Evolutionary conservation across 2,888 invertebrate species (phyloP).

Genomic region (Melieria omissa): DNA sequence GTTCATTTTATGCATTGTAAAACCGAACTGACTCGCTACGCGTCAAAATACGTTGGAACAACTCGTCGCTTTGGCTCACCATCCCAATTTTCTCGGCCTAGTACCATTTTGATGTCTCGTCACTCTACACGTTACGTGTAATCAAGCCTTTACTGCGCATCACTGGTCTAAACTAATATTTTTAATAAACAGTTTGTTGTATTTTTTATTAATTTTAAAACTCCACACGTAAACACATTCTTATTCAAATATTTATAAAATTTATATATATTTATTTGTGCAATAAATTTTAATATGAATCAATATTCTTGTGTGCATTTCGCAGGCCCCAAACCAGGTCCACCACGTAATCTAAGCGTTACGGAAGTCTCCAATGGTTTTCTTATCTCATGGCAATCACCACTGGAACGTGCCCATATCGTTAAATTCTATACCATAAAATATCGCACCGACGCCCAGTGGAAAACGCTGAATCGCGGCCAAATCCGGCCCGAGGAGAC

Average conservation of each 20-base stretch:
- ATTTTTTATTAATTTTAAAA: too few species aligned
- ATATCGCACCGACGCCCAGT: conserved; percentile 88
- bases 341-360: conserved; percentile 90
- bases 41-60: too few species aligned
- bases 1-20: too few species aligned
- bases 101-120: too few species aligned
- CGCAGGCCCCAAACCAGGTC: conserved; percentile 89
- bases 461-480: conserved; percentile 89
- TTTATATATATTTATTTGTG: background rate
- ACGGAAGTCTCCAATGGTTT: conserved; percentile 90
- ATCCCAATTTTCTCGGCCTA: too few species aligned
- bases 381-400: conserved; percentile 90
- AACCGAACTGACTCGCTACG: too few species aligned
- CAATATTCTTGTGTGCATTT: background rate
- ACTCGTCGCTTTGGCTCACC: too few species aligned
- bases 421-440: conserved; percentile 92
- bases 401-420: conserved; percentile 81
- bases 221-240: too few species aligned
- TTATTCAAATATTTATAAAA: background rate
- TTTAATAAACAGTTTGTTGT: too few species aligned
- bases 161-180: too few species aligned
- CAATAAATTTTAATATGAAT: background rate
- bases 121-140: too few species aligned
- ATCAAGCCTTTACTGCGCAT: too few species aligned
- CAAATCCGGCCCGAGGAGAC: conserved; percentile 90